Conservation (phyloP, 2,888 invertebrate species). For the Horisme vitalbata region DNA sequence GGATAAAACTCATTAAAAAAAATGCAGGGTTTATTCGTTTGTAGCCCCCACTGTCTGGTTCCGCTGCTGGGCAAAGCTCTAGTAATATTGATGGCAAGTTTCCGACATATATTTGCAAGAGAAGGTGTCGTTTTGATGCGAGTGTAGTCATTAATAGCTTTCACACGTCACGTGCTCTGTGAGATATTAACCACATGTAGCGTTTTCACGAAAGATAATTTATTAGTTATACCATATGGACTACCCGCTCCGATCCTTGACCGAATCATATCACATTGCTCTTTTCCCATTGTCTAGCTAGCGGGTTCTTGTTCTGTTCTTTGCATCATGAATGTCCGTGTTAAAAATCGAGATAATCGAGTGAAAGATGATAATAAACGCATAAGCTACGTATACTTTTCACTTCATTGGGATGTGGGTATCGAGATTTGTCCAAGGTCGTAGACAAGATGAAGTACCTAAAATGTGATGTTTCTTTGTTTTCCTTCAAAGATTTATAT, state of each 20-base stretch:
- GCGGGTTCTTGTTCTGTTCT: slow-evolving; percentile 26
- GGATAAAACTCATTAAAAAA: too few species aligned
- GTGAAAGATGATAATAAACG: slow-evolving; percentile 20
- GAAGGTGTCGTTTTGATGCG: too few species aligned
- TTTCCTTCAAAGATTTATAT: slow-evolving; percentile 22
- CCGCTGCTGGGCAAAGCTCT: background rate
- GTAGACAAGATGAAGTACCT: slow-evolving; percentile 21
- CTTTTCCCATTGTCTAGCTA: slow-evolving; percentile 25
- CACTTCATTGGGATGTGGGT: slow-evolving; percentile 18
- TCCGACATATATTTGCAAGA: too few species aligned
- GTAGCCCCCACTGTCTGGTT: background rate
- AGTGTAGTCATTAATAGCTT: too few species aligned
- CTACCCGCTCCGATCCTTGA: slow-evolving; percentile 29
- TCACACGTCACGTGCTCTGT: slow-evolving; percentile 2
- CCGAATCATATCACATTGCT: slow-evolving; percentile 26
- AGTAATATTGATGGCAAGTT: background rate
- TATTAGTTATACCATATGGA: slow-evolving; percentile 18
- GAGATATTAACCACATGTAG: slow-evolving; percentile 23
- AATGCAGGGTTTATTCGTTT: too few species aligned
- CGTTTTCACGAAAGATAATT: slow-evolving; percentile 28
- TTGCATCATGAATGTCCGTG: slow-evolving; percentile 20
- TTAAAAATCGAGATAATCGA: slow-evolving; percentile 22
- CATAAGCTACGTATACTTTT: slow-evolving; percentile 27
- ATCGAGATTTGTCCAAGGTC: slow-evolving; percentile 42
- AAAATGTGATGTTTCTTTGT: slow-evolving; percentile 15